These are phyloP conservation scores for Clinocottus analis DNA, from an alignment of 2,113 vertebrate species.

Conservation along the genomic window DNA sequence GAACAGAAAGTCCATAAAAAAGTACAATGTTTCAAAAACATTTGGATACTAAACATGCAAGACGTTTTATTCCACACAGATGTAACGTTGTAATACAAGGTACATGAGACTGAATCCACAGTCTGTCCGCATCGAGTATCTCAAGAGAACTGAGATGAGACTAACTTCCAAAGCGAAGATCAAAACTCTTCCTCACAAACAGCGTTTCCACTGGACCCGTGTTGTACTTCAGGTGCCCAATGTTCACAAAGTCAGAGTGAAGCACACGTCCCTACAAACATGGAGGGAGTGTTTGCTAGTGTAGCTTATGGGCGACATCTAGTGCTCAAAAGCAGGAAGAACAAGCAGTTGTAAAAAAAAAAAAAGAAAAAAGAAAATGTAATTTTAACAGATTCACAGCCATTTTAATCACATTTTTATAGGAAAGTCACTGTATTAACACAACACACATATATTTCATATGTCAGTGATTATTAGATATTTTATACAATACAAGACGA, in stretches of 20 bases:
- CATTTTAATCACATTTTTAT: conserved; percentile 7
- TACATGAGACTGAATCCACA: conserved; percentile 23
- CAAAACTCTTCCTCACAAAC: not conserved
- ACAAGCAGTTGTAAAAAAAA: not conserved
- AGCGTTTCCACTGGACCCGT: not conserved
- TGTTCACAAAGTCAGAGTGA: not conserved
- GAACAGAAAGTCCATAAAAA: conserved; percentile 20
- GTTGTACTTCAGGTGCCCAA: not conserved
- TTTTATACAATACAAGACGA: conserved; percentile 34
- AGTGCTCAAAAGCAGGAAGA: conserved; percentile 37
- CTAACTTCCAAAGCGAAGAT: conserved; percentile 28
- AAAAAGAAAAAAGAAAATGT: not conserved
- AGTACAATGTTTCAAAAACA: conserved; percentile 10
- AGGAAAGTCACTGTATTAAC: conserved; percentile 24
- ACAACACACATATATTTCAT: conserved; percentile 27
- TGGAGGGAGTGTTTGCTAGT: not conserved
- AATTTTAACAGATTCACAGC: conserved; percentile 33
- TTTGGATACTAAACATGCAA: conserved; percentile 1
- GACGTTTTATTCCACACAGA: conserved; percentile 6
- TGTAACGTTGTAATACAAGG: conserved; percentile 10
- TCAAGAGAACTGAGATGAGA: conserved; percentile 50
- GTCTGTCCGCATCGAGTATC: conserved; percentile 28
- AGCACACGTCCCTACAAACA: conserved; percentile 1
- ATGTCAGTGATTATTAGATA: not conserved
- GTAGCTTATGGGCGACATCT: conserved; percentile 47